Conservation (phyloP, 2,888 invertebrate genomes). For the Dendrolimus houi region DNA sequence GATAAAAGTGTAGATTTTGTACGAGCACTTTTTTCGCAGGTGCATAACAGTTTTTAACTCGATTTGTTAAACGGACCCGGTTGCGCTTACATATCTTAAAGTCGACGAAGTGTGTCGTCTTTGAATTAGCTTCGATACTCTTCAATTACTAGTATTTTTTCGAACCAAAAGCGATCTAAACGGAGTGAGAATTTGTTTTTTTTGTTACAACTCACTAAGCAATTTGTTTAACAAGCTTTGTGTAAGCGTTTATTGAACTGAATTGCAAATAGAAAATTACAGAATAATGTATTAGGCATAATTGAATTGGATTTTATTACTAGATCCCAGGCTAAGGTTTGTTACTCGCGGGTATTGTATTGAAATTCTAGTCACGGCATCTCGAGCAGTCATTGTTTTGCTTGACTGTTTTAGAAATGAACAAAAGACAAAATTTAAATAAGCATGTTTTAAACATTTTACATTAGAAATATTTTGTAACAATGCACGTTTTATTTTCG, state of each 20-base stretch:
- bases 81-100: conserved; percentile 13
- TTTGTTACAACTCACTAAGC: not conserved
- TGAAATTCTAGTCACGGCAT: not conserved
- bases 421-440: not conserved
- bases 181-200: conserved; percentile 7
- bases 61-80: conserved; percentile 17
- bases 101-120: conserved; percentile 22
- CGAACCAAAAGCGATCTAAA: conserved; percentile 7
- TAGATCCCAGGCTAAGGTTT: not conserved
- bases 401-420: not conserved
- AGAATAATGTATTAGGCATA: not conserved
- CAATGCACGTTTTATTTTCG: conserved; percentile 24
- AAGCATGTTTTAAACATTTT: not conserved
- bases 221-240: not conserved
- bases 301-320: not conserved
- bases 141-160: conserved; percentile 16
- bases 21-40: conserved; percentile 32
- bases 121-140: conserved; percentile 28
- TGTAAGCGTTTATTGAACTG: not conserved
- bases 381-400: not conserved
- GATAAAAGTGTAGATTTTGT: conserved; percentile 40
- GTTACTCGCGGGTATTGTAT: not conserved
- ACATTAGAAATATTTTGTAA: not conserved
- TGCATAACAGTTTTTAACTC: conserved; percentile 30
- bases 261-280: not conserved